A percentile compares a stretch with the other conserved stretches of the same genome.
These are phyloP conservation scores for Leptonema lineaticorne DNA, from an alignment of 1,140 invertebrate genomes.

Conservation along the genomic window DNA sequence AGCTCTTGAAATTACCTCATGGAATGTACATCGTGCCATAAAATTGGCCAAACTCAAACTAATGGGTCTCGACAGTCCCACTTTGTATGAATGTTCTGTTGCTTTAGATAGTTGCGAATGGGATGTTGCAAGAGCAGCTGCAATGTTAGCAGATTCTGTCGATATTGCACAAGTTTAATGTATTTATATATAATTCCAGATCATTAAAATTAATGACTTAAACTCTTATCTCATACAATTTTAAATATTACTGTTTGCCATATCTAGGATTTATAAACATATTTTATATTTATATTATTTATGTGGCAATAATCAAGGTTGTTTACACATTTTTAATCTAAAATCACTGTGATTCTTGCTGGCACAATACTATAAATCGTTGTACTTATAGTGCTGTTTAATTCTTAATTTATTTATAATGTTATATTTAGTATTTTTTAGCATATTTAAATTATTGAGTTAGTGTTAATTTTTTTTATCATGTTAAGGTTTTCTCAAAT, in stretches of 20 bases:
- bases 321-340: neutral
- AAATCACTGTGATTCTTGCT: neutral
- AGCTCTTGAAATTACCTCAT: slow-evolving; percentile 79
- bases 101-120: slow-evolving; percentile 34
- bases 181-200: no score
- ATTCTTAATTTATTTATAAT: neutral
- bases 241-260: no score
- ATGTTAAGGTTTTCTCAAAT: no score
- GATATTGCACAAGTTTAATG: slow-evolving; percentile 35
- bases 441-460: no score
- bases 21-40: slow-evolving; percentile 88
- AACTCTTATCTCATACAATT: no score
- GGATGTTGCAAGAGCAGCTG: slow-evolving; percentile 34
- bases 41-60: slow-evolving; percentile 71
- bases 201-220: no score
- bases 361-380: neutral
- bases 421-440: no score
- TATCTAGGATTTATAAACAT: no score
- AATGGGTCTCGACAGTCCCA: slow-evolving; percentile 29
- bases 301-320: neutral
- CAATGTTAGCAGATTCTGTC: slow-evolving; percentile 24
- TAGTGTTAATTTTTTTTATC: no score
- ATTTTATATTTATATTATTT: neutral
- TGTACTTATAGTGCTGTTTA: neutral
- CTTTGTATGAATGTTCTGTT: slow-evolving; percentile 27